A percentile compares a stretch with the other conserved stretches of the same genome.
phyloP scores from a whole-genome alignment of 30 jellyfish, hydroid and myxozoan genomes.

The Pseudorhiza aurosa region DNA sequence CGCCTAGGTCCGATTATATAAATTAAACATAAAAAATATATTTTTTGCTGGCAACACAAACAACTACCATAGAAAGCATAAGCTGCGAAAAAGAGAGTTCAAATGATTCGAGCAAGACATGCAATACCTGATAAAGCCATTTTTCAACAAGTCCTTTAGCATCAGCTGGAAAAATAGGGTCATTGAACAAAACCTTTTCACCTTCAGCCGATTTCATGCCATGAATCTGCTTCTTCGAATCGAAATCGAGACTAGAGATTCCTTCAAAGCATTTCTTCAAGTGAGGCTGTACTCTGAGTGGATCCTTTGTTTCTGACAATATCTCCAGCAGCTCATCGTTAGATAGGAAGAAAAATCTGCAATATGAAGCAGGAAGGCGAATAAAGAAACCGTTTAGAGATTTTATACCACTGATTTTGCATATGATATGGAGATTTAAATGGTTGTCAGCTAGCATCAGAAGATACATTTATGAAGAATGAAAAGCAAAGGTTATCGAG shows the following conservation, averaged over 20 bases:
- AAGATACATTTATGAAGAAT: neutral
- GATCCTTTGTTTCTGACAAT: constrained; percentile 96
- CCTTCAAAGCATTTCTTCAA: constrained; percentile 94
- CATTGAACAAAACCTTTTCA: constrained; percentile 28
- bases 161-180: constrained; percentile 39
- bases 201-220: constrained; percentile 68
- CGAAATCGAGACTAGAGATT: constrained; percentile 56
- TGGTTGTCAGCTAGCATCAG: neutral
- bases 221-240: constrained; percentile 25
- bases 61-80: too few species aligned
- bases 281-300: constrained; percentile 99
- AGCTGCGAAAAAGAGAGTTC: neutral
- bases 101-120: too few species aligned
- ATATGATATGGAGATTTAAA: too few species aligned
- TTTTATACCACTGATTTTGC: too few species aligned
- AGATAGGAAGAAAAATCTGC: constrained; percentile 91
- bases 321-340: constrained; percentile 97
- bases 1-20: neutral
- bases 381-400: too few species aligned
- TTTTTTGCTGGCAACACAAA: too few species aligned
- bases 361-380: too few species aligned
- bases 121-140: constrained; percentile 54
- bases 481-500: too few species aligned
- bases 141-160: constrained; percentile 67
- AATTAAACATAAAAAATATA: neutral